phyloP scores from a whole-genome alignment of 2,797 vertebrate genomes.

The Buceros bicornis region DNA sequence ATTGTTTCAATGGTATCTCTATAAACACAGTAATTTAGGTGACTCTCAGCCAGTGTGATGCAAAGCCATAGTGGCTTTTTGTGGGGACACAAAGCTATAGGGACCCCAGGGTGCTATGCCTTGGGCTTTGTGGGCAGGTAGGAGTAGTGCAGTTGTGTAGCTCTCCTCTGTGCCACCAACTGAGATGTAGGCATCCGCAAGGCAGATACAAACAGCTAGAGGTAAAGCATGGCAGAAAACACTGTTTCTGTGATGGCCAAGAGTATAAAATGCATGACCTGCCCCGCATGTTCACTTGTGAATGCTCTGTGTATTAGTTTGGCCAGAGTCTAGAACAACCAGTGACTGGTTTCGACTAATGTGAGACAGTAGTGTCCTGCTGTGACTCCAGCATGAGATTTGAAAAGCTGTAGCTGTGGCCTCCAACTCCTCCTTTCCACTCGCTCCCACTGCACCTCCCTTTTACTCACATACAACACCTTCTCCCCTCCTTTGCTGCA shows the following conservation, averaged over 20 bases:
- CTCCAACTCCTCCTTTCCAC: not conserved
- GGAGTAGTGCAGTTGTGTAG: not conserved
- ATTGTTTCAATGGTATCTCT: not conserved
- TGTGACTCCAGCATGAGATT: not conserved
- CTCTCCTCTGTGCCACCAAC: not conserved
- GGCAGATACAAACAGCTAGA: not conserved
- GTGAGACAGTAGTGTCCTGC: not conserved
- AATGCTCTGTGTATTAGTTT: not conserved
- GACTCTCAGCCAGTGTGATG: not conserved
- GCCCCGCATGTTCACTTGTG: not conserved
- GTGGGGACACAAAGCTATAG: not conserved
- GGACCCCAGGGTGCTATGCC: not conserved
- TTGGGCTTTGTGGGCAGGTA: not conserved
- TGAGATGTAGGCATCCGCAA: not conserved
- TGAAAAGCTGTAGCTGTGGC: not conserved
- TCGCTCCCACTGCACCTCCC: not conserved
- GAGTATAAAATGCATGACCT: not conserved
- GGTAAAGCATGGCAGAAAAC: not conserved
- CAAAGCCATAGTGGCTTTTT: not conserved
- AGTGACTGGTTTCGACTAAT: not conserved
- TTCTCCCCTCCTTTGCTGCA: not conserved
- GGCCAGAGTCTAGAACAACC: not conserved
- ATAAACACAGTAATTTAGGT: not conserved
- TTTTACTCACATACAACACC: accelerated
- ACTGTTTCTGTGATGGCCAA: not conserved